Base-by-base conservation (phyloP, 2,797 vertebrate genomes). In the Telmatherina bonti region DNA sequence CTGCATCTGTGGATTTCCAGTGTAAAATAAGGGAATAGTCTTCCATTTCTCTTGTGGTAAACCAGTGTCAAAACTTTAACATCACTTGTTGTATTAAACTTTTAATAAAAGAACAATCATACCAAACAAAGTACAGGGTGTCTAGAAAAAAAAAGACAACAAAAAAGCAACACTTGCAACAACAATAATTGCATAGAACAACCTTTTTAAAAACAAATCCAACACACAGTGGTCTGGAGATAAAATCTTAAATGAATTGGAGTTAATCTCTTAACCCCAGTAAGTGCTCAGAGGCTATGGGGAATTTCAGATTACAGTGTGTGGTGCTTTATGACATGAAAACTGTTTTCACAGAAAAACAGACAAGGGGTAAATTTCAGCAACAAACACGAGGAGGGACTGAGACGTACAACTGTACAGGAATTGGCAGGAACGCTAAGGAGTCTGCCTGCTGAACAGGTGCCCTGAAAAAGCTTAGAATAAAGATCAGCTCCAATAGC, bases 151-250 rank as follows among this genome's bases (percentile, higher is more conserved):
- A 89, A 81, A 89, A 75, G 38, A 52, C 15, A 52, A 26, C 45
- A 31, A 61, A 81, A 84, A 84, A 90, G 78, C 77, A 92, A 91
- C 88, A 90, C 78, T 90, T 85, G 82, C 78, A 90, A 88, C 78
- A 82, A 90, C 82, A 82, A 82, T 78, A 91, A 89, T 95, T 95
- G 94, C 94, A 95, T 95, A 95, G 94, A 93, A 94, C 79, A 85
- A 81, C 73, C 72, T 53, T 73, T 85, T 90, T 76, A 57, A 9
- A 27, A 30, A 51, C 7, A 38, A 33, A 41, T 24, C 53, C 65
- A 66, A 49, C 74, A 87, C 76, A 78, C 60, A 73, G 77, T 82
- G 72, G 76, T 83, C 73, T 85, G 85, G 79, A 88, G 85, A 89
- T 55, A 51, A 45, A 67, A 74, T 75, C 75, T 88, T 67, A 81